Conservation (phyloP, 2,113 vertebrate species). For the Heterocephalus glaber region DNA sequence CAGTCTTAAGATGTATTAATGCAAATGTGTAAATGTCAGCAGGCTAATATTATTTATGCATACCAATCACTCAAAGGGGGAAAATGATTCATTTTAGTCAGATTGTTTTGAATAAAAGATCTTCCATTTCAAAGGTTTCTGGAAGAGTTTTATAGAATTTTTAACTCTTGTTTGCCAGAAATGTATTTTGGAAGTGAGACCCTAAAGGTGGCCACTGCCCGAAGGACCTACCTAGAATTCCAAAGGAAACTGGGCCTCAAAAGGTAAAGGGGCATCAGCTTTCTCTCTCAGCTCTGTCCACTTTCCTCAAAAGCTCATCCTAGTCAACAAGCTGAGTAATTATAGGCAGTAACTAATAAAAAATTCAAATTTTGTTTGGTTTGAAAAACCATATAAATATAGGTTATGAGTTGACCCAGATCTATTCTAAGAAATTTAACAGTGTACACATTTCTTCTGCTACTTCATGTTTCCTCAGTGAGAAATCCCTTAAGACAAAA, state of each 20-base stretch:
- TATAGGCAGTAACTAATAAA: conserved; percentile 18
- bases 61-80: conserved; percentile 76
- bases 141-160: not conserved
- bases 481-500: conserved; percentile 11
- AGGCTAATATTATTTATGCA: conserved; percentile 79
- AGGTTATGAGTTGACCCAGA: not conserved
- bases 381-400: conserved; percentile 21
- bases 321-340: not conserved
- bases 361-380: conserved; percentile 50
- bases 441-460: not conserved
- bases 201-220: not conserved
- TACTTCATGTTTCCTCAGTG: not conserved
- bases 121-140: not conserved
- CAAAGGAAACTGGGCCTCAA: not conserved
- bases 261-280: not conserved
- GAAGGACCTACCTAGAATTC: not conserved
- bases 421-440: not conserved
- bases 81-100: conserved; percentile 55
- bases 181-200: not conserved
- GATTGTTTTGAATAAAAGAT: conserved; percentile 67
- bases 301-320: not conserved
- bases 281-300: not conserved
- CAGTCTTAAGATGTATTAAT: conserved; percentile 79
- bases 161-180: not conserved
- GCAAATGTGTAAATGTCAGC: conserved; percentile 71